Conservation (phyloP, 2,113 vertebrate genomes). For the Limnothrissa miodon region DNA sequence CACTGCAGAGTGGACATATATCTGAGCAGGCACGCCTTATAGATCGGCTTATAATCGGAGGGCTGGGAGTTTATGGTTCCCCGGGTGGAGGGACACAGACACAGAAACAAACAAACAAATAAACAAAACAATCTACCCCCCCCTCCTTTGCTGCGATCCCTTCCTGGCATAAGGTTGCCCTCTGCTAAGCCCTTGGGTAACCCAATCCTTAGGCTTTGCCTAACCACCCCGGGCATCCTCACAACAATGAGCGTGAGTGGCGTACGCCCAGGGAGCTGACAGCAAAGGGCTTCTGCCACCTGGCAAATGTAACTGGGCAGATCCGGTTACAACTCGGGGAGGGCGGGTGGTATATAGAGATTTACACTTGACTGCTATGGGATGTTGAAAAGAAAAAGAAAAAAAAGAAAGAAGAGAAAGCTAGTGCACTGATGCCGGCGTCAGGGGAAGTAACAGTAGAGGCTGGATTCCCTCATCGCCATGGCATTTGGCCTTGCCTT, state of each 20-base stretch:
- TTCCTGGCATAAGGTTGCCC: neutral
- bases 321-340: conserved; percentile 57
- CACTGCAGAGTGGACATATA: neutral
- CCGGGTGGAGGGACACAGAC: neutral
- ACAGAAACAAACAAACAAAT: neutral
- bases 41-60: neutral
- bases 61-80: neutral
- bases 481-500: conserved; percentile 54
- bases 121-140: neutral
- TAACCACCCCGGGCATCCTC: conserved; percentile 28
- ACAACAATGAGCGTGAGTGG: conserved; percentile 34
- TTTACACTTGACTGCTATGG: conserved; percentile 56
- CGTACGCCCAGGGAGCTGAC: conserved; percentile 20
- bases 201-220: neutral
- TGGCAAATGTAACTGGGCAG: conserved; percentile 47
- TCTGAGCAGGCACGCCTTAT: neutral
- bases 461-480: conserved; percentile 29
- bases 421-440: conserved; percentile 30
- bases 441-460: conserved; percentile 23
- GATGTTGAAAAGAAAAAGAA: neutral
- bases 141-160: neutral
- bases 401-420: neutral
- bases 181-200: neutral
- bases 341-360: conserved; percentile 52
- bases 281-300: conserved; percentile 45